A percentile compares a stretch with the other conserved stretches of the same genome.
Conservation (phyloP, 2,113 vertebrate species). For the Panthera uncia region DNA sequence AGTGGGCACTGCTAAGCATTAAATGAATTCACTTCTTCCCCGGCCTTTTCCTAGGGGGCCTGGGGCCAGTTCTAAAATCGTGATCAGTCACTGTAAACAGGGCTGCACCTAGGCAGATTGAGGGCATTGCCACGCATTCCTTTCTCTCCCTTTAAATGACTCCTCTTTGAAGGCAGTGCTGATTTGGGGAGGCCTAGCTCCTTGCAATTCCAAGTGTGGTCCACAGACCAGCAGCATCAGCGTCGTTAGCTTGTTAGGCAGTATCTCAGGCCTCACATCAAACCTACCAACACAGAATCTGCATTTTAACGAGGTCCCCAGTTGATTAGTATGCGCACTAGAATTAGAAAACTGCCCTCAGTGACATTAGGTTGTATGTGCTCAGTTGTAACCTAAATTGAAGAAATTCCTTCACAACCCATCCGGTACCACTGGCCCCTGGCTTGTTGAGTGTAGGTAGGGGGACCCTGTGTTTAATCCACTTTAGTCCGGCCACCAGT, state of each 20-base stretch:
- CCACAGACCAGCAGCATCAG: not conserved
- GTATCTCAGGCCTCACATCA: not conserved
- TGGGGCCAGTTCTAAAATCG: not conserved
- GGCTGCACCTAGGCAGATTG: not conserved
- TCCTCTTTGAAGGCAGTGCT: not conserved
- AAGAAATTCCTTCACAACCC: not conserved
- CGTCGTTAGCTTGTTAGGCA: not conserved
- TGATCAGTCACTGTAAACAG: not conserved
- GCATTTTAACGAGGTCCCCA: not conserved
- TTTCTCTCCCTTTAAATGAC: not conserved
- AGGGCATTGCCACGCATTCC: not conserved
- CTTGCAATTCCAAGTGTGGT: not conserved
- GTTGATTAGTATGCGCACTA: not conserved
- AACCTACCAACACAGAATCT: not conserved
- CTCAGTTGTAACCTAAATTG: not conserved
- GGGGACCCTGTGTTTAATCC: not conserved
- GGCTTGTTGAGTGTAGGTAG: not conserved
- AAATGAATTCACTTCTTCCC: not conserved
- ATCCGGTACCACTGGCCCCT: not conserved
- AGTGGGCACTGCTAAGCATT: not conserved
- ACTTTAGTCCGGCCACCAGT: not conserved
- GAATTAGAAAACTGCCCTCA: not conserved
- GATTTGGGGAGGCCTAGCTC: not conserved
- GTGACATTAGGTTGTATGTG: not conserved
- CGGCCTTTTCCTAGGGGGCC: not conserved